These are phyloP conservation scores for Arion vulgaris DNA, from an alignment of 1,140 invertebrate genomes.

Conservation along the genomic window DNA sequence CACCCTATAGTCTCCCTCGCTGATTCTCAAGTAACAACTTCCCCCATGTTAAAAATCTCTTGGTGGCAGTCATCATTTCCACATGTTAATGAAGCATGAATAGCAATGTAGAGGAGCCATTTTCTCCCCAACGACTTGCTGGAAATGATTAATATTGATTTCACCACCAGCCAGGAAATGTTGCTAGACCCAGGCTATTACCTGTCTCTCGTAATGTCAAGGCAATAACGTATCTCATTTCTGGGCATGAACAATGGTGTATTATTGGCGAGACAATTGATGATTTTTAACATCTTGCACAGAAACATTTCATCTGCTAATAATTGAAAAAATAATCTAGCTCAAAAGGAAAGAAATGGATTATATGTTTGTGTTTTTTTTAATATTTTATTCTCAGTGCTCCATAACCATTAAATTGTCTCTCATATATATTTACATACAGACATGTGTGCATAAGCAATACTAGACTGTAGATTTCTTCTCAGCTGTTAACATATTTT, in stretches of 20 bases:
- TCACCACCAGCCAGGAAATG: neutral
- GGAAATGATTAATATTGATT: conserved; percentile 15
- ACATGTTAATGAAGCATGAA: neutral
- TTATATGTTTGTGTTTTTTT: too few species aligned
- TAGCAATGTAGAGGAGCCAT: neutral
- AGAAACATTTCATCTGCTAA: neutral
- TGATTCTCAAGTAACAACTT: neutral
- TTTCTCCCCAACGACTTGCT: neutral
- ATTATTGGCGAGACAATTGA: neutral
- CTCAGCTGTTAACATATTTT: too few species aligned
- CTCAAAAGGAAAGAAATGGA: too few species aligned
- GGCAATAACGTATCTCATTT: conserved; percentile 1
- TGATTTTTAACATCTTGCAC: neutral
- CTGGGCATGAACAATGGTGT: neutral
- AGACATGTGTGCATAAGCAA: too few species aligned
- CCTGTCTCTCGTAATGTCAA: neutral
- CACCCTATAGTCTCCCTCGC: neutral
- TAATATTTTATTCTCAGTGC: too few species aligned
- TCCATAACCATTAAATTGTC: too few species aligned
- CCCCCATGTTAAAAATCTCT: neutral
- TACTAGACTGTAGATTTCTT: too few species aligned
- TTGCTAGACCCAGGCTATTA: neutral
- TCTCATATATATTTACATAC: too few species aligned
- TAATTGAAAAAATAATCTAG: too few species aligned
- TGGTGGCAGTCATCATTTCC: neutral